Evolutionary conservation across 2,797 vertebrate species (phyloP).

Genomic region (Neosalanx taihuensis): DNA sequence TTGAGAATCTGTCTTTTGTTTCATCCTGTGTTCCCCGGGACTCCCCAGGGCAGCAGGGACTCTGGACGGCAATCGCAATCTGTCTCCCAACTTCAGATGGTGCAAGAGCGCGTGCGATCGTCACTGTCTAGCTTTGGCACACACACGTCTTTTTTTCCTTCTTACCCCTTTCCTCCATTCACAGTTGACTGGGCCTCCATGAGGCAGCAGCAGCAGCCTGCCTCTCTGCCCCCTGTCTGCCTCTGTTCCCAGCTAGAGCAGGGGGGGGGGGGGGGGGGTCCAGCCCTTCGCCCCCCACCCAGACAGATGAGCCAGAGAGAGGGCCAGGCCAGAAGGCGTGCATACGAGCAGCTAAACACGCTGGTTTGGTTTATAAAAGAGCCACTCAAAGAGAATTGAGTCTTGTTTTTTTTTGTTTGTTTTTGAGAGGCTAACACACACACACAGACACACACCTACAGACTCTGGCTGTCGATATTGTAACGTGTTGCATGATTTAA

Average conservation of each 20-base stretch:
- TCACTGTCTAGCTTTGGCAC: conserved; percentile 9
- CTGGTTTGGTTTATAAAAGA: no score
- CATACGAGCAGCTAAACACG: no score
- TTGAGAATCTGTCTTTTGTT: conserved; percentile 62
- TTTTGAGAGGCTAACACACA: not conserved
- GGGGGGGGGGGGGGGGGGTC: no score
- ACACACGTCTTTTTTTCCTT: conserved; percentile 6
- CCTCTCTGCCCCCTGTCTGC: no score
- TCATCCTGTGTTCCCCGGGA: conserved; percentile 45
- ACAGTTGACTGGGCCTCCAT: conserved; percentile 53
- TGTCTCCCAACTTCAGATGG: conserved; percentile 45
- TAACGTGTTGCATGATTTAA: not conserved
- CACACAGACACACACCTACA: conserved; percentile 3
- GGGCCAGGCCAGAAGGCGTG: no score
- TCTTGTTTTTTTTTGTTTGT: not conserved
- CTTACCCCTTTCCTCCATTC: conserved; percentile 15
- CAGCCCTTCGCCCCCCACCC: no score
- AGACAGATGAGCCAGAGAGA: no score
- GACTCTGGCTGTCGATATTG: not conserved
- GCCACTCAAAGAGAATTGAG: conserved; percentile 37
- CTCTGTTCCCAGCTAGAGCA: no score
- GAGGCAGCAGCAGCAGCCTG: conserved; percentile 37
- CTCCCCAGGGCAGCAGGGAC: conserved; percentile 39
- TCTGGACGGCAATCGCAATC: conserved; percentile 42
- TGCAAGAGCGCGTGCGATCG: conserved; percentile 5